A percentile compares a stretch with the other conserved stretches of the same genome.
These are phyloP conservation scores for Nylanderia fulva DNA, from an alignment of 1,140 invertebrate species.

Conservation along the genomic window DNA sequence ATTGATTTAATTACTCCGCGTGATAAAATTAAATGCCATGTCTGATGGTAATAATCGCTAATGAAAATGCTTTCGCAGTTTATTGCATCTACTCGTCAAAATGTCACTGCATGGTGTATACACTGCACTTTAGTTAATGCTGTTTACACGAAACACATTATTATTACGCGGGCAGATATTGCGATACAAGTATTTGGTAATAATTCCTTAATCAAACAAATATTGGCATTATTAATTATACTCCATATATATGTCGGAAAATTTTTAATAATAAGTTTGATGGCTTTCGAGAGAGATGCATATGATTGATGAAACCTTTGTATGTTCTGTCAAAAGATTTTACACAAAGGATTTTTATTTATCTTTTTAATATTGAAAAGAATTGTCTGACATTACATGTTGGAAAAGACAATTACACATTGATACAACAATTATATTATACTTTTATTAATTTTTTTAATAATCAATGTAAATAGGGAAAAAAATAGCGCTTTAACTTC, in stretches of 20 bases:
- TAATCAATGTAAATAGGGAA: not conserved
- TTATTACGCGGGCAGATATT: slow-evolving; percentile 1
- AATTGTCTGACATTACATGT: not conserved
- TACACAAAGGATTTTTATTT: not conserved
- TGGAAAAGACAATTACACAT: not conserved
- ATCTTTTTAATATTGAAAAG: not conserved
- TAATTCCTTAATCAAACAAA: not conserved
- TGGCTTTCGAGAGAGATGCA: not conserved
- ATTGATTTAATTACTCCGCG: not conserved
- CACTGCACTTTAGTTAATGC: not conserved
- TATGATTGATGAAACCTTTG: not conserved
- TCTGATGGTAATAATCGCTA: not conserved
- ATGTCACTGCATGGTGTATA: not conserved
- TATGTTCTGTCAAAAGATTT: not conserved
- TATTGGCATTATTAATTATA: slow-evolving; percentile 18
- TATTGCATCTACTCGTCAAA: slow-evolving; percentile 9
- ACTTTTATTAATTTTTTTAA: not conserved
- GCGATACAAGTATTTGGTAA: not conserved
- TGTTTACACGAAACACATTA: not conserved
- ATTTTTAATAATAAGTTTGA: not conserved
- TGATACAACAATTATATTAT: not conserved
- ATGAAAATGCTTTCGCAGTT: not conserved
- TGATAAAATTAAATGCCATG: not conserved
- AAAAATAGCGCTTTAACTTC: not conserved
- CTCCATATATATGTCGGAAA: not conserved